These are phyloP conservation scores for Dascyllus trimaculatus DNA, from an alignment of 2,113 vertebrate genomes.

Conservation along the genomic window DNA sequence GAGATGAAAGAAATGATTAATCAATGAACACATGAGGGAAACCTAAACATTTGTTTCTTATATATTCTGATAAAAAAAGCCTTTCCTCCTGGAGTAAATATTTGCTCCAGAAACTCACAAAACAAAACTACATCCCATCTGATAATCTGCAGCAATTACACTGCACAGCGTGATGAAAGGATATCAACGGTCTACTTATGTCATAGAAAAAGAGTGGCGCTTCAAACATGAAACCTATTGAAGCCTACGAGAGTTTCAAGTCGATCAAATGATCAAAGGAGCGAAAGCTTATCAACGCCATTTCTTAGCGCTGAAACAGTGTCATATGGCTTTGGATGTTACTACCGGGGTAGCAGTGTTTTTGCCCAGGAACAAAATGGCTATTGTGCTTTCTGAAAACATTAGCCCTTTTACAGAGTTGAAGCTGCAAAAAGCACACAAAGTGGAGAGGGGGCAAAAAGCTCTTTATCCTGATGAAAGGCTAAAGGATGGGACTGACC, in stretches of 20 bases:
- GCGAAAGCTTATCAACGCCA: conserved; percentile 72
- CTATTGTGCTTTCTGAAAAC: conserved; percentile 75
- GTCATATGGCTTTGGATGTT: conserved; percentile 59
- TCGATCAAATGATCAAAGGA: conserved; percentile 75
- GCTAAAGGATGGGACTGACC: conserved; percentile 77
- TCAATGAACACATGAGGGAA: conserved; percentile 51
- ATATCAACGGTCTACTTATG: conserved; percentile 81
- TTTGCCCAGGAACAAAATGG: conserved; percentile 73
- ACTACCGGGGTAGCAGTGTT: conserved; percentile 49
- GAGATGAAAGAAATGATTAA: conserved; percentile 59
- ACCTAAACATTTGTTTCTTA: conserved; percentile 62
- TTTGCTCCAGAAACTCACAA: conserved; percentile 68
- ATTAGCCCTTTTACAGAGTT: conserved; percentile 66
- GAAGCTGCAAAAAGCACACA: conserved; percentile 73
- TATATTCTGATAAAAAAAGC: conserved; percentile 51
- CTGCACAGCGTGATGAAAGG: conserved; percentile 73
- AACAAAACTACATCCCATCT: conserved; percentile 74
- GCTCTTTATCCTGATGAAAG: conserved; percentile 82
- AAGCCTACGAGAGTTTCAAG: conserved; percentile 74
- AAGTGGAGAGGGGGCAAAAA: conserved; percentile 60
- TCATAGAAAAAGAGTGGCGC: conserved; percentile 74
- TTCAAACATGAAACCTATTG: conserved; percentile 78
- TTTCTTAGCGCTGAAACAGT: conserved; percentile 68
- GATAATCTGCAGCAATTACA: conserved; percentile 77
- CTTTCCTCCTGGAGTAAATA: conserved; percentile 60